Base-by-base conservation (phyloP, 2,797 vertebrate species). In the Loriculus beryllinus region DNA sequence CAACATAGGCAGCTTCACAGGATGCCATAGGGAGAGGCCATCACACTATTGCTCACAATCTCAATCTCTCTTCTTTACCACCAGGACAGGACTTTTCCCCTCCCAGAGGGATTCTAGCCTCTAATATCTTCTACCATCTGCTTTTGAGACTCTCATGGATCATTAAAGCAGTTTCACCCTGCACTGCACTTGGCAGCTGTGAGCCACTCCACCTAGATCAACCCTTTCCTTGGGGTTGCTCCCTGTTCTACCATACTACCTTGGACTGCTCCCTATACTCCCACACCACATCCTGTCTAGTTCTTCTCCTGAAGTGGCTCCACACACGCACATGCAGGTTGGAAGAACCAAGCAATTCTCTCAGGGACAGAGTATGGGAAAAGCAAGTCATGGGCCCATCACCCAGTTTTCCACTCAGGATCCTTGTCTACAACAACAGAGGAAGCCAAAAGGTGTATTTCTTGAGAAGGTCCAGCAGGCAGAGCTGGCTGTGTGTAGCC, bases 51-150 rank as follows among this genome's bases (percentile, higher is more conserved):
- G 51, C 39, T 83, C 33, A 25, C 69, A 71, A 31, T 92, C 80
- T 87, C 64, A 40, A 8, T 54, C 71, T 49, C 78, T 93, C 31
- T 57, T 80, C 2, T 86, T 87, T 92, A 83, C 80, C 8, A 3
- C 31, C 48, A 68, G 33, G 62, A 47, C 15, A 33, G n/a, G 33
- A 64, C 40, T 78, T 77, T 78, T 76, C 83, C 81, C 80, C 80
- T 94, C 90, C 78, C 79, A 80, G 63, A 76, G 28, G 48, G 75
- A 92, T 89, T 91, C 56, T 85, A 85, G 56, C 22, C 48, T 89
- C 64, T 63, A 51, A 1, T 93, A 91, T 89, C 93, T 92, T 87
- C 75, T 89, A 16, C 78, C 56, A 85, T 93, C 93, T 89, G 47
- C 39, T 85, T 89, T 76, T 59, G 75, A 84, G 51, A 89, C 51